Conservation (phyloP, 2,888 invertebrate species). For the Volucella inanis region DNA sequence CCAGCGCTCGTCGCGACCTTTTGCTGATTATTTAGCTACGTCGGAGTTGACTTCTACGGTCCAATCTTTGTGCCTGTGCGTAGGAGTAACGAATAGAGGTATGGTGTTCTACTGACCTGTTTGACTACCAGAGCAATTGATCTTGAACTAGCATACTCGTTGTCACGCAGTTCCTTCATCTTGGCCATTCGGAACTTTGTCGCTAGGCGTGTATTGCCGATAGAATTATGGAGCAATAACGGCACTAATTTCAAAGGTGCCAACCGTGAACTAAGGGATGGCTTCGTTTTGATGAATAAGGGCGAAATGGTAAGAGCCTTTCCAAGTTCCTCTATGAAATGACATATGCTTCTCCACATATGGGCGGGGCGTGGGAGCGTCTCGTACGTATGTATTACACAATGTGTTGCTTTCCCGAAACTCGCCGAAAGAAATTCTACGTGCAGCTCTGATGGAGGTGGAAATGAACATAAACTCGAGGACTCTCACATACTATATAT, state of each 20-base stretch:
- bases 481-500: too few species aligned
- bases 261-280: too few species aligned
- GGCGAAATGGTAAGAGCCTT: constrained; percentile 25
- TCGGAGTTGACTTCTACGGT: too few species aligned
- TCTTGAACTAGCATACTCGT: too few species aligned
- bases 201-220: too few species aligned
- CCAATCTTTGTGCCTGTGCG: too few species aligned
- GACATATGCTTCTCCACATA: constrained; percentile 75
- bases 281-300: constrained; percentile 6
- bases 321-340: constrained; percentile 37
- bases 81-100: constrained; percentile 45
- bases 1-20: too few species aligned
- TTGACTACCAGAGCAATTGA: too few species aligned
- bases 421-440: constrained; percentile 63
- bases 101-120: constrained; percentile 49
- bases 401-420: constrained; percentile 48
- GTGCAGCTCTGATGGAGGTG: not conserved
- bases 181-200: too few species aligned
- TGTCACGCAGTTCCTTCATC: constrained; percentile 38
- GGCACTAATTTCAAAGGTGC: too few species aligned
- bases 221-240: too few species aligned
- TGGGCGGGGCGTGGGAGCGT: constrained; percentile 66
- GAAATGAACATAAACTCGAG: not conserved
- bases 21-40: too few species aligned
- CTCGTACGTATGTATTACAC: constrained; percentile 1